A percentile compares a stretch with the other conserved stretches of the same genome.
Evolutionary conservation across 2,888 invertebrate genomes (phyloP).

Genomic region (Eupithecia pulchellata): DNA sequence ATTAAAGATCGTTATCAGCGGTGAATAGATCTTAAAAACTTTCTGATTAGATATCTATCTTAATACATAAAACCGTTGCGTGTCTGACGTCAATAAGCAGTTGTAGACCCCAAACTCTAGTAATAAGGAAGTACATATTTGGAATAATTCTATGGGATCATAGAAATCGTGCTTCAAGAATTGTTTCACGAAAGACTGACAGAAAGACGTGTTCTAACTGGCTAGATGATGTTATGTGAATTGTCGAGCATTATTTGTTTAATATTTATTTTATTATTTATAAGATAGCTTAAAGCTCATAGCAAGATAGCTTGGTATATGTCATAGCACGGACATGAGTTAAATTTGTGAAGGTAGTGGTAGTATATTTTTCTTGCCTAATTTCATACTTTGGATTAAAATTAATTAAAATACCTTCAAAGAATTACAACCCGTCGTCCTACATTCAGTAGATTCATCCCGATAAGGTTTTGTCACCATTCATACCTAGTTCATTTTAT

Average conservation of each 20-base stretch:
- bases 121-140: constrained; percentile 8
- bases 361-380: not conserved
- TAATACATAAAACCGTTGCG: constrained; percentile 6
- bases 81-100: constrained; percentile 9
- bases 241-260: too few species aligned
- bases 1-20: constrained; percentile 3
- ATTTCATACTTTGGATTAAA: not conserved
- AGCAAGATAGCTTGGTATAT: not conserved
- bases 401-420: not conserved
- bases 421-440: not conserved
- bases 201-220: too few species aligned
- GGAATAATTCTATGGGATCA: not conserved
- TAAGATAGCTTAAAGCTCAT: not conserved
- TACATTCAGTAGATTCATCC: not conserved
- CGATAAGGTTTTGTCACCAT: not conserved
- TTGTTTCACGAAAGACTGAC: not conserved
- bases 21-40: constrained; percentile 8
- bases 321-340: not conserved
- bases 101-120: not conserved
- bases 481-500: constrained; percentile 5
- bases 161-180: not conserved
- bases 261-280: too few species aligned
- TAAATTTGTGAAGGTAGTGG: not conserved
- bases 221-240: too few species aligned
- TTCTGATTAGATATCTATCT: constrained; percentile 15